Conservation (phyloP, 2,797 vertebrate species). For the Catamblyrhynchus diadema region DNA sequence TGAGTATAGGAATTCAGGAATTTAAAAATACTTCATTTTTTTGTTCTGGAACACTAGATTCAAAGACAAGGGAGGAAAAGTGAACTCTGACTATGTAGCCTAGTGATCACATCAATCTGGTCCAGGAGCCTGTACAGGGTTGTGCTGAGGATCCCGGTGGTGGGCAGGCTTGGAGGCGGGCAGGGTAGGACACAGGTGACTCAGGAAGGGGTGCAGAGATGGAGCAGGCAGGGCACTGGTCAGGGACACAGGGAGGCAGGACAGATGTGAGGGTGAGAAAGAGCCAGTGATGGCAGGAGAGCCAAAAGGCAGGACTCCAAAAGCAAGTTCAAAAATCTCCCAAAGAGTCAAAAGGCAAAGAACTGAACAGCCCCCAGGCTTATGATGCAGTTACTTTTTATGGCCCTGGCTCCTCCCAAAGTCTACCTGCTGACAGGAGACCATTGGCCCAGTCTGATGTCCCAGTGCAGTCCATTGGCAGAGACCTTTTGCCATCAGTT, state of each 20-base stretch:
- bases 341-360: not conserved
- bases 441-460: not conserved
- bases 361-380: not conserved
- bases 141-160: rapidly evolving
- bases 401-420: too few relatives aligned
- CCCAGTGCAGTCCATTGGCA: too few relatives aligned
- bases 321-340: not conserved
- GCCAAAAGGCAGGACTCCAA: not conserved
- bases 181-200: not conserved
- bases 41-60: not conserved
- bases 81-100: not conserved
- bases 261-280: too few relatives aligned
- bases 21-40: not conserved
- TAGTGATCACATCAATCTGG: not conserved
- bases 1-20: not conserved
- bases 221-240: not conserved
- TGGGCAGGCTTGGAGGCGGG: too few relatives aligned
- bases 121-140: not conserved
- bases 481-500: not conserved
- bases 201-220: not conserved
- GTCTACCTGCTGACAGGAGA: not conserved
- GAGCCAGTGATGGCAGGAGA: not conserved
- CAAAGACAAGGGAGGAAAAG: not conserved
- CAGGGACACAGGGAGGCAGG: not conserved
- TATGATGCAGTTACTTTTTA: not conserved